Evolutionary conservation across 1,140 invertebrate genomes (phyloP).

Genomic region (Drosophila kanapiae): DNA sequence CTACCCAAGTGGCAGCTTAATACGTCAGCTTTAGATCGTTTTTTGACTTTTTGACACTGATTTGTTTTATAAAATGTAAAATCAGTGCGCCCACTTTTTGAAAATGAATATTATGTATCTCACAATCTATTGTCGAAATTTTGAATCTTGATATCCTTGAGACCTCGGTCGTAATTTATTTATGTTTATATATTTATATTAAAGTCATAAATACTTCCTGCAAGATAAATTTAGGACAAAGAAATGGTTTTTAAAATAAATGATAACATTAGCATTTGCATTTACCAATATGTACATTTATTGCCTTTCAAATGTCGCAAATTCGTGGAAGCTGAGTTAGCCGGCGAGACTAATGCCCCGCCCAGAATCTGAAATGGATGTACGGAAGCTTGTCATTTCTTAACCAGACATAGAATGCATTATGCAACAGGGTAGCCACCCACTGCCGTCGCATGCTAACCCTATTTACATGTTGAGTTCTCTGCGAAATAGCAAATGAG

Average conservation of each 20-base stretch:
- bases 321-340: not conserved
- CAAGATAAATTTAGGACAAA: not conserved
- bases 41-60: no score
- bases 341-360: not conserved
- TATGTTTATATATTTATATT: no score
- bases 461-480: conserved; percentile 65
- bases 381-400: conserved; percentile 41
- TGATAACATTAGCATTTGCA: not conserved
- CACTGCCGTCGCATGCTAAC: conserved; percentile 28
- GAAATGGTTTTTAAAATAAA: not conserved
- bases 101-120: no score
- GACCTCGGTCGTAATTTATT: no score
- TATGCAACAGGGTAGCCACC: conserved; percentile 28
- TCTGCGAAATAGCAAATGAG: conserved; percentile 35
- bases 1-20: no score
- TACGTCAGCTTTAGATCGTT: no score
- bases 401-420: conserved; percentile 36
- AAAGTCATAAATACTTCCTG: no score
- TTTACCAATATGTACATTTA: not conserved
- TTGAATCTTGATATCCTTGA: no score
- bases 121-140: no score
- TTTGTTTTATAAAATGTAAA: no score
- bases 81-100: no score
- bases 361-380: conserved; percentile 17
- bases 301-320: not conserved